Evolutionary conservation across 2,888 invertebrate genomes (phyloP).

Genomic region (Plusia festucae): DNA sequence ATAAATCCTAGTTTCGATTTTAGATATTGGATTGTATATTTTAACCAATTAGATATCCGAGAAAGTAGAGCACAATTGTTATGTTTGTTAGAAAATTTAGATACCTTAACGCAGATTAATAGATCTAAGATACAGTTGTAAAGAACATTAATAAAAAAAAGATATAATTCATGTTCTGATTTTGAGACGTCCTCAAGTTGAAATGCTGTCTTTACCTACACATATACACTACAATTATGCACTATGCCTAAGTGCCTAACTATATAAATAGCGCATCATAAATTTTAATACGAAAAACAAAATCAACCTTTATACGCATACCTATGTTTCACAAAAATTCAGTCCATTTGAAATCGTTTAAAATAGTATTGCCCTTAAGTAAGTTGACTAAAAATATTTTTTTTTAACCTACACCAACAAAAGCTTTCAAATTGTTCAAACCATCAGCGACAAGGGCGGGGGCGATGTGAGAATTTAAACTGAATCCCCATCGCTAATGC

Average conservation of each 20-base stretch:
- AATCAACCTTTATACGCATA: too few species aligned
- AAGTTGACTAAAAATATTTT: slow-evolving; percentile 43
- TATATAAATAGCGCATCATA: too few species aligned
- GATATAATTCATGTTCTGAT: too few species aligned
- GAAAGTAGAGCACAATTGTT: background rate
- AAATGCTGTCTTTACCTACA: too few species aligned
- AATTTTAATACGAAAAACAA: too few species aligned
- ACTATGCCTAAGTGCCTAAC: too few species aligned
- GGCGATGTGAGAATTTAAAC: slow-evolving; percentile 80
- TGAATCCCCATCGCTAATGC: slow-evolving; percentile 74
- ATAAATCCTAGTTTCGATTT: background rate
- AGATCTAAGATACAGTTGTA: too few species aligned
- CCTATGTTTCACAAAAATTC: background rate
- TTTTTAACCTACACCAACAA: slow-evolving; percentile 59
- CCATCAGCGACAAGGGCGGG: slow-evolving; percentile 63
- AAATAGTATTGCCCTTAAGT: slow-evolving; percentile 11
- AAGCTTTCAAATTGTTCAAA: slow-evolving; percentile 72
- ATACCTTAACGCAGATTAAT: too few species aligned
- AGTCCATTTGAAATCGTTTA: background rate
- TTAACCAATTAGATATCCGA: background rate
- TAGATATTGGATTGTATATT: background rate
- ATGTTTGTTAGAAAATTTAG: too few species aligned
- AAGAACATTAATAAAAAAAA: too few species aligned
- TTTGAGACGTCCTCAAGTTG: too few species aligned
- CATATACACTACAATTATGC: too few species aligned